Base-by-base conservation (phyloP, 2,888 invertebrate genomes). In the Patella ulyssiponensis region DNA sequence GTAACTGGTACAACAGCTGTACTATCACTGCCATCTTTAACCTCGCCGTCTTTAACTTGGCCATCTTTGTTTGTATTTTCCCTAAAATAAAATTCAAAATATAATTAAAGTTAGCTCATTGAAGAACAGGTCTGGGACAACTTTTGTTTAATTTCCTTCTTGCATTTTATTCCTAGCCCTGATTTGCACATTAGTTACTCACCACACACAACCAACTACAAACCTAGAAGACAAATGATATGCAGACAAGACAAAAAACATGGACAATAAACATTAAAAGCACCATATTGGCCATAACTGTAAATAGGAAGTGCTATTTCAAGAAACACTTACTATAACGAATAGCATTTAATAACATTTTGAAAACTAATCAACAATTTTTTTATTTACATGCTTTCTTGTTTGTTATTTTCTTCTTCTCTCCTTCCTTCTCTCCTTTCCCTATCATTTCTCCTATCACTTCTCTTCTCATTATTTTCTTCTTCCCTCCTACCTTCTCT, bases 11-110 rank as follows among this genome's bases (percentile, higher is more conserved):
- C 71, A 53, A 54, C 52, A 11, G 70, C n/a, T 14, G 17, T 64
- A 5, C 51, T 51, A 11, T 75, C 51, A 14, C 44, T 20, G 44
- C 51, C 58, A 44, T 77, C 79, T 56, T 27, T 27, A 27, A 27
- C 2, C 2, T 27, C 53, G 53, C 64, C 74, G 53, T 20, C 80
- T 73, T 52, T 80, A 76, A 33, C 78, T 73, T 14, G 78, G 75
- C 7, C 76, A 71, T 69, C 78, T 78, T 44, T 27, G 69, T 52
- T 73, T 12, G 9, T 64, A 33, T 73, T 23, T 44, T 53, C 33
- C 5, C 27, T 52, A 64, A 44, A 44, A 44, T 9, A 44, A 44
- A 44, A 44, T 44, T 44, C 44, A 44, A 44, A 44, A 44, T 9
- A 44, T 44, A 0, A 44, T 44, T 44, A 0, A 7, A 7, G 44